phyloP scores from a whole-genome alignment of 2,797 vertebrate genomes.

The Calcarius lapponicus region DNA sequence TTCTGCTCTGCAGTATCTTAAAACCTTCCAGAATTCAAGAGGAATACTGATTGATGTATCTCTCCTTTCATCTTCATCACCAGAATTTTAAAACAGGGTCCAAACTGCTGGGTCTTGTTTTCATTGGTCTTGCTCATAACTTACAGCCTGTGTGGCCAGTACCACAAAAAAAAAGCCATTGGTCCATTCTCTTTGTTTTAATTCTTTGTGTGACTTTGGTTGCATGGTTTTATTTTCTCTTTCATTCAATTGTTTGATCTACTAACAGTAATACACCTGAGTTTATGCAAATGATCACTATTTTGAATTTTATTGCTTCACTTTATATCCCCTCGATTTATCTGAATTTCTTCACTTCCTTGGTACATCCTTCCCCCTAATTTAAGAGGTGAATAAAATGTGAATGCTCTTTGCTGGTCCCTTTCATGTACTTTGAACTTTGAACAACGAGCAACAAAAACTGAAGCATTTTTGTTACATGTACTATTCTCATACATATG shows the following conservation, averaged over 20 bases:
- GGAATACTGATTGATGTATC: not conserved
- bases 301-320: slow-evolving; percentile 42
- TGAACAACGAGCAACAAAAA: not conserved
- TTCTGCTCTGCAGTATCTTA: not conserved
- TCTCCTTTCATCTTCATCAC: not conserved
- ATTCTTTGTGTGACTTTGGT: not conserved
- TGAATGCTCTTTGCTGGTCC: not conserved
- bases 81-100: not conserved
- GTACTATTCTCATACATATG: not conserved
- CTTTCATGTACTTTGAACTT: slow-evolving; percentile 23
- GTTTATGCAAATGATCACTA: slow-evolving; percentile 11
- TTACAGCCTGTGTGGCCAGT: not conserved
- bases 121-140: not conserved
- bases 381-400: not conserved
- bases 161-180: not conserved
- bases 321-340: slow-evolving; percentile 27
- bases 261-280: not conserved
- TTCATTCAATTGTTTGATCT: not conserved
- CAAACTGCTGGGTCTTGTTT: not conserved
- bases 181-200: not conserved
- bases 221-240: not conserved
- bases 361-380: slow-evolving; percentile 16
- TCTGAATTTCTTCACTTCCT: slow-evolving; percentile 37
- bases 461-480: not conserved
- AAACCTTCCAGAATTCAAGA: not conserved